Conservation (phyloP, 2,888 invertebrate species). For the Hirtodrosophila histrioides region DNA sequence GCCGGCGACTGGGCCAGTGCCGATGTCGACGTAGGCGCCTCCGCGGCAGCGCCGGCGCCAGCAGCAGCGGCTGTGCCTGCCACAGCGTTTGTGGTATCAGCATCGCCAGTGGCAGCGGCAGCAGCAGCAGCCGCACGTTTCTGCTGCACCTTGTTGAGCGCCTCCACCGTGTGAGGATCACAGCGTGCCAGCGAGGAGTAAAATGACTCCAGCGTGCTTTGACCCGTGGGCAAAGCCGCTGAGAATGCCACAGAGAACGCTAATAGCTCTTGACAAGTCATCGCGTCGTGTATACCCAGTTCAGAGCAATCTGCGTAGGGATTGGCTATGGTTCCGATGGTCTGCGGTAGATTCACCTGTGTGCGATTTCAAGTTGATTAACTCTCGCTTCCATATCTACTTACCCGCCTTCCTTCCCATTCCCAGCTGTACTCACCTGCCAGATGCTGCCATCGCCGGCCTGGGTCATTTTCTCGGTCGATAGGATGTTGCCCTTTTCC, state of each 20-base stretch:
- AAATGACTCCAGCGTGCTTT: conserved; percentile 92
- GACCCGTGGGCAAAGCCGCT: conserved; percentile 95
- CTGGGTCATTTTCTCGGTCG: conserved; percentile 95
- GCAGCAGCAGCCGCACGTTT: conserved; percentile 52
- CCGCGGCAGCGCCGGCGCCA: background rate
- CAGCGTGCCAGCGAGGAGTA: conserved; percentile 92
- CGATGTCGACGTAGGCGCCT: background rate
- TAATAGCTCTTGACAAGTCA: conserved; percentile 92
- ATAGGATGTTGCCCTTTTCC: conserved; percentile 87
- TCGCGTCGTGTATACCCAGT: conserved; percentile 85
- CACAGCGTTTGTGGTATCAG: background rate
- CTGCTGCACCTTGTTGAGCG: conserved; percentile 76
- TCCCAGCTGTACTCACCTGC: conserved; percentile 84
- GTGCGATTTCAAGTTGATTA: too few species aligned
- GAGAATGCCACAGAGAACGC: conserved; percentile 96
- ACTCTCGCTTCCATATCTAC: too few species aligned
- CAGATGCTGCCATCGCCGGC: conserved; percentile 90
- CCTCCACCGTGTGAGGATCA: conserved; percentile 84
- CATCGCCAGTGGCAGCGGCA: background rate
- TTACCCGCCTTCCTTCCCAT: too few species aligned
- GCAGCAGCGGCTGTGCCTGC: conserved; percentile 31
- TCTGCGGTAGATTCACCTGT: conserved; percentile 84
- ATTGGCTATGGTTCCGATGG: conserved; percentile 84
- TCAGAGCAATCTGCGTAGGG: conserved; percentile 86
- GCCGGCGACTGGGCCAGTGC: background rate